Percentiles rank a stretch among this genome's conserved stretches.
phyloP scores from a whole-genome alignment of 1,140 invertebrate genomes.

The Melipona quadrifasciata region DNA sequence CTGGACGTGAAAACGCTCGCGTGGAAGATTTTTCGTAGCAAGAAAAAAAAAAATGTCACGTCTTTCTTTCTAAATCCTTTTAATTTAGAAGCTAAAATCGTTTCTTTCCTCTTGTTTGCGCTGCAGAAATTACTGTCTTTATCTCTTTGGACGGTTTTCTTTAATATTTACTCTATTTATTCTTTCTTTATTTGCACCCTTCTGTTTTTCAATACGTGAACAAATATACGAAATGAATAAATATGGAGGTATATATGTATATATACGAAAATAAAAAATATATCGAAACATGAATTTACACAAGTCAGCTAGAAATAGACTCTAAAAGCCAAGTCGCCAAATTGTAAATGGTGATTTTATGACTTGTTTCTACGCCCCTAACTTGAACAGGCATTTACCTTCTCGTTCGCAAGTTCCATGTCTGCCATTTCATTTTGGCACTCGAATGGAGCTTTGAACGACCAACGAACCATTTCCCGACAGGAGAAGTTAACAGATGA shows the following conservation, averaged over 20 bases:
- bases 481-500: slow-evolving; percentile 45
- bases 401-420: neutral
- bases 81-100: neutral
- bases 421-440: slow-evolving; percentile 48
- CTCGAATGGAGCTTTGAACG: slow-evolving; percentile 27
- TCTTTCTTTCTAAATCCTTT: neutral
- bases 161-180: too few species aligned
- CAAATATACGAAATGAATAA: neutral
- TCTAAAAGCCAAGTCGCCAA: neutral
- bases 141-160: too few species aligned
- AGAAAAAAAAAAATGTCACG: neutral
- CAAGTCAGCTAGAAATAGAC: too few species aligned
- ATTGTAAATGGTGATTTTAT: neutral
- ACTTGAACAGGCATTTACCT: neutral
- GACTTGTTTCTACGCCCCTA: neutral
- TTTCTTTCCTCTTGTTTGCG: neutral
- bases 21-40: neutral
- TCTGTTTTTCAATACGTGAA: neutral
- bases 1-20: neutral
- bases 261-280: neutral
- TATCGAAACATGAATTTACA: neutral
- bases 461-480: slow-evolving; percentile 50
- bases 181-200: neutral
- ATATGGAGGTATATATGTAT: too few species aligned
- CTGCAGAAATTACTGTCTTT: too few species aligned